phyloP scores from a whole-genome alignment of 2,888 invertebrate genomes.

The Chironomus riparius region DNA sequence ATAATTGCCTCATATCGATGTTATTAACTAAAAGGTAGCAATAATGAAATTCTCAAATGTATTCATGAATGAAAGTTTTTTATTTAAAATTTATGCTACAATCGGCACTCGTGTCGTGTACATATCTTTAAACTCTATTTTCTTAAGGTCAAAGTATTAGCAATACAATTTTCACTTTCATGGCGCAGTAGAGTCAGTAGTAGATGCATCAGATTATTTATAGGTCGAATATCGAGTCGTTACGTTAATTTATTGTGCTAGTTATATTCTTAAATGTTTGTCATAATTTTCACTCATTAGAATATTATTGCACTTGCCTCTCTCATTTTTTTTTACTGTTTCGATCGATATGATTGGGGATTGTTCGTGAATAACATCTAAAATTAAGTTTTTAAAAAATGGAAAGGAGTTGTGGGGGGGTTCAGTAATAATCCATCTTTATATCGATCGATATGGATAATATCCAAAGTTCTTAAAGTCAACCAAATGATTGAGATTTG shows the following conservation, averaged over 20 bases:
- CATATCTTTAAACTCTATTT: too few relatives aligned
- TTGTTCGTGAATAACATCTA: not conserved
- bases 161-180: conserved; percentile 3
- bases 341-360: not conserved
- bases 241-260: not conserved
- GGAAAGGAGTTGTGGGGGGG: too few relatives aligned
- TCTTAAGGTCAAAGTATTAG: not conserved
- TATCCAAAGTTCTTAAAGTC: too few relatives aligned
- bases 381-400: too few relatives aligned
- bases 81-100: not conserved
- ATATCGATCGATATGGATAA: too few relatives aligned
- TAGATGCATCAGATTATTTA: not conserved
- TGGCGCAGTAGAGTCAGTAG: not conserved
- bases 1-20: not conserved
- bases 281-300: not conserved
- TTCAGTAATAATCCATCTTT: too few relatives aligned
- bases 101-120: not conserved
- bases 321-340: not conserved
- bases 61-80: conserved; percentile 6
- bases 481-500: too few relatives aligned
- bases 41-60: not conserved
- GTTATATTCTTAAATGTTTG: not conserved
- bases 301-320: not conserved
- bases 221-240: not conserved
- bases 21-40: not conserved